Percentiles rank a stretch among this genome's conserved stretches.
These are phyloP conservation scores for Lacerta bilineata DNA, from an alignment of 2,797 vertebrate species.

Conservation along the genomic window DNA sequence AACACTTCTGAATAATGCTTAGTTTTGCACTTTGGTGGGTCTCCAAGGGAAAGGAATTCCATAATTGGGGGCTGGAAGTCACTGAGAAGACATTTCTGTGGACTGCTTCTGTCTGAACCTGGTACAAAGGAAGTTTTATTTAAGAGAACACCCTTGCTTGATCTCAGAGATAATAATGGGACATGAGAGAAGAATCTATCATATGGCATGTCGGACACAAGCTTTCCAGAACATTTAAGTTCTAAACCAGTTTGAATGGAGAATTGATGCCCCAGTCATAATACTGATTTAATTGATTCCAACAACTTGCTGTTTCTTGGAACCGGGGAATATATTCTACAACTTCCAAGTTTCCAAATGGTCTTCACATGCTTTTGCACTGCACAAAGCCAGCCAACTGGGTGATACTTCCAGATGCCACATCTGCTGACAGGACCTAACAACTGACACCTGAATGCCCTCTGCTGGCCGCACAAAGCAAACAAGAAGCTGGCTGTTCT, in stretches of 20 bases:
- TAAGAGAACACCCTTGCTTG: constrained; percentile 1
- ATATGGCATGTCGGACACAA: background rate
- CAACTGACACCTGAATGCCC: background rate
- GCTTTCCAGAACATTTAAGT: background rate
- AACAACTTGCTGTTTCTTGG: background rate
- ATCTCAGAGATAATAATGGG: background rate
- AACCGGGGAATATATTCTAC: background rate
- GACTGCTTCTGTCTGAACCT: background rate
- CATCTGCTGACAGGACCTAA: background rate
- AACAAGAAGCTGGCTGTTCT: background rate
- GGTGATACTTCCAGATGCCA: background rate
- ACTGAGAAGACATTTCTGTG: background rate
- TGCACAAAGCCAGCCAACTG: background rate
- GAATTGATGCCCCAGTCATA: background rate
- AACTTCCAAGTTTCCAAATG: background rate
- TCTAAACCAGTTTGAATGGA: background rate
- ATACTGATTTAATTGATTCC: background rate
- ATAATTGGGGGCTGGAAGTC: background rate
- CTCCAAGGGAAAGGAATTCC: background rate
- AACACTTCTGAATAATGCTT: background rate
- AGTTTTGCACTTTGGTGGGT: background rate
- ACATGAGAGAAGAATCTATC: background rate
- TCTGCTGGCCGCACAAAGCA: background rate
- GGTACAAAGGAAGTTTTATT: background rate
- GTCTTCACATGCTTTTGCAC: background rate